Percentiles rank a stretch among this genome's conserved stretches.
These are phyloP conservation scores for Lithophane semibrunnea DNA, from an alignment of 2,888 invertebrate genomes.

Conservation along the genomic window DNA sequence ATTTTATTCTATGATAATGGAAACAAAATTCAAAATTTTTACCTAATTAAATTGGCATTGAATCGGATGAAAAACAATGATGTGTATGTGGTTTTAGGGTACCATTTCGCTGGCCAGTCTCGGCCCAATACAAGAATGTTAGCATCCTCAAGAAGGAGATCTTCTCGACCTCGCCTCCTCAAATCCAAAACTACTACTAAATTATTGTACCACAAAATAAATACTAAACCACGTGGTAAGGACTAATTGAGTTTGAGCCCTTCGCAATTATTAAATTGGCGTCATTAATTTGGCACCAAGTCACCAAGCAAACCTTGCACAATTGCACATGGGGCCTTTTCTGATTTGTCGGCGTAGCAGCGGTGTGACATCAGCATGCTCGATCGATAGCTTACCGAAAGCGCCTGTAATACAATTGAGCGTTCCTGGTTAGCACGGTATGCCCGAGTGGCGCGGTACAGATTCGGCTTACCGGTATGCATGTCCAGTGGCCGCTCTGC, in stretches of 20 bases:
- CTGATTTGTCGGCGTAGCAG: no score
- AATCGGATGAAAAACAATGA: constrained; percentile 16
- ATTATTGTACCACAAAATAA: constrained; percentile 14
- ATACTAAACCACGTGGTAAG: constrained; percentile 50
- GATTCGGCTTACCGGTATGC: no score
- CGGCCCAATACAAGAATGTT: constrained; percentile 21
- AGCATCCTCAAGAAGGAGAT: neutral
- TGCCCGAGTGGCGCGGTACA: no score
- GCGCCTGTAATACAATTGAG: no score
- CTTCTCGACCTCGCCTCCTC: neutral
- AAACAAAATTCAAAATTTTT: neutral
- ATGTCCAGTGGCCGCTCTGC: no score
- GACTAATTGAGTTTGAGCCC: neutral
- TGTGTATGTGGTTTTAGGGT: constrained; percentile 53
- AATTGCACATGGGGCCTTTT: neutral
- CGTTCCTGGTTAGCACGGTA: no score
- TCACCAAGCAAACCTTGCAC: neutral
- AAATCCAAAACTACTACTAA: constrained; percentile 15
- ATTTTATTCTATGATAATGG: neutral
- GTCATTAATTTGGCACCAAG: neutral
- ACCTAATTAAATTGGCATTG: neutral
- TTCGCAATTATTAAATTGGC: neutral
- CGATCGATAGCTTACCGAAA: no score
- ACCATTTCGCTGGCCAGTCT: constrained; percentile 14
- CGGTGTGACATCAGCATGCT: no score